Percentiles rank a stretch among this genome's conserved stretches.
phyloP scores from a whole-genome alignment of 1,140 invertebrate genomes.

The Ceratosolen solmsi region DNA sequence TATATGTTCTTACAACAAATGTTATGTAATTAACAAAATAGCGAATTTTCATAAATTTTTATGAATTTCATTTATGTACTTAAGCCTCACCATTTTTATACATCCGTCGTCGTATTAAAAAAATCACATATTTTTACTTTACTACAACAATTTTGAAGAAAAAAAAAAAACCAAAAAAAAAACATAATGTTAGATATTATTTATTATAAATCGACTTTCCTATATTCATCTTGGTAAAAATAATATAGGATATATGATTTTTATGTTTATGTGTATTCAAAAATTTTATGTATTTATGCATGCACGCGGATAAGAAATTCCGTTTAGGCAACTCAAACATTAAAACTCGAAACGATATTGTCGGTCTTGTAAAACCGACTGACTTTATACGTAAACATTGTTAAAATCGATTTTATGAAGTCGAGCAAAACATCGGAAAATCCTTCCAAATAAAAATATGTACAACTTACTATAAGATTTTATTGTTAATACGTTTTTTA shows the following conservation, averaged over 20 bases:
- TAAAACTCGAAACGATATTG: not conserved
- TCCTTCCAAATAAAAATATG: not conserved
- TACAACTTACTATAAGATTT: conserved; percentile 41
- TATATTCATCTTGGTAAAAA: not conserved
- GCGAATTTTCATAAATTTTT: no score
- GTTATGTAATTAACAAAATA: no score
- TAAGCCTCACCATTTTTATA: no score
- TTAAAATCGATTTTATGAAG: conserved; percentile 38
- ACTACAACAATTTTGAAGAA: no score
- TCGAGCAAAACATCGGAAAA: not conserved
- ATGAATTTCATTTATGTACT: no score
- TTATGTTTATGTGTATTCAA: conserved; percentile 8
- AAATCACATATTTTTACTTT: no score
- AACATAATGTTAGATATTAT: not conserved
- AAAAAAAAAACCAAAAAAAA: no score
- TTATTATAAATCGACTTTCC: not conserved
- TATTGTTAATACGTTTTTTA: conserved; percentile 46
- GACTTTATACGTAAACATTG: conserved; percentile 16
- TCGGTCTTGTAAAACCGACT: not conserved
- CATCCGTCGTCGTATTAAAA: no score
- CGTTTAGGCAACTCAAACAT: not conserved
- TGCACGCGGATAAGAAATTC: not conserved
- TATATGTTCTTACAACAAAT: no score
- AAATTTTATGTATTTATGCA: conserved; percentile 6
- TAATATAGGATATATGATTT: not conserved